Evolutionary conservation across 2,797 vertebrate genomes (phyloP), one percentile per base, ranked within the genome.

Genomic region (Pseudopleuronectes americanus): DNA sequence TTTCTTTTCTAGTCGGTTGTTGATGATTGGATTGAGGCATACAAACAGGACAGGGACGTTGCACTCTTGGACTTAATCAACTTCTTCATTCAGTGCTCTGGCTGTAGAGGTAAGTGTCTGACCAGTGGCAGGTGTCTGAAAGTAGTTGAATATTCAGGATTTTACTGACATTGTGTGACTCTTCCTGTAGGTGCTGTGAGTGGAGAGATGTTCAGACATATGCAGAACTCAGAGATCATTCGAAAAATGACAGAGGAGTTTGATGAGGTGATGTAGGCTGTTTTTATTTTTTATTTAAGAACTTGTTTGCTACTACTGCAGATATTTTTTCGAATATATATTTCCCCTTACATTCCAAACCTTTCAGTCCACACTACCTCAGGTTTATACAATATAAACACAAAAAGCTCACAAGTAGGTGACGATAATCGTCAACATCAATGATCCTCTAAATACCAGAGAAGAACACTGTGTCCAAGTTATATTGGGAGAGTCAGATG

Each of bases 191-290:
- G 97, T 71, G 96, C 97, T 83, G 97, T 99, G 85, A 96, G 96
- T 78, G 95, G 94, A 73, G 97, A 99, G 88, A 99, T 99, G 97
- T 98, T 99, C 89, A 94, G 97, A 80, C 93, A 98, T 65, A 96
- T 99, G 97, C 97, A 99, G 90, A 99, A 99, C 91, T 98, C 97
- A 36, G 97, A 98, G 94, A 99, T 99, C 90, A 99, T 99, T 90
- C 94, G 97, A 62, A 97, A 97, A 94, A 99, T 99, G 97, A 99
- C 97, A 7, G 97, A 99, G 92, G 97, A 99, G 86, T 99, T 99
- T 91, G 97, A 99, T 90, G 97, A 99, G 97, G 97, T 99, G 94
- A 93, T 38, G 36, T 38, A 33, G 31, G 31, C 31, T 33, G 31
- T 10, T 33, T 33, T 10, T 3, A 38, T 38, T 38, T 38, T 38